Base-by-base conservation (phyloP, 2,113 vertebrate species). In the Gopherus flavomarginatus region DNA sequence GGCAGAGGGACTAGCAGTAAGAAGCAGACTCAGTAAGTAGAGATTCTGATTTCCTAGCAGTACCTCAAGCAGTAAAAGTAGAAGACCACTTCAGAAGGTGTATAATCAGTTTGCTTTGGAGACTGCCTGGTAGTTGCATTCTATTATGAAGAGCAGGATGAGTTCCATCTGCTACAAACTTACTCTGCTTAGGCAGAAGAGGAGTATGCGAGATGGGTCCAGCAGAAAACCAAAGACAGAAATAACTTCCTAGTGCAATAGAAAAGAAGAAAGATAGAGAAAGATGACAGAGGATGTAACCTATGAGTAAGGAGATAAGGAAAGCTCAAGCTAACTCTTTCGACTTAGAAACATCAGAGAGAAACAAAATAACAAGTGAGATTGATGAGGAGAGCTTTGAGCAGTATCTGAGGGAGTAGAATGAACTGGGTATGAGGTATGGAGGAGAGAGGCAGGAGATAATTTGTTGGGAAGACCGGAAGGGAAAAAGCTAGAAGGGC, bases 161-260 rank as follows among this genome's bases (percentile, higher is more conserved):
- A 81, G 78, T 96, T 87, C 83, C 59, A 88, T 90, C 78, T 92
- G 85, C 88, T 83, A 94, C 85, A 35, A 83, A 57, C 59, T 79
- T 87, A 72, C 0, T 47, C 54, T 90, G 4, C 79, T 89, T 88
- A 80, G 13, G 53, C 13, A 59, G 49, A 72, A 57, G 16, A 56
- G 11, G 5, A 93, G 53, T 89, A 84, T 85, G 89, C 0, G 0
- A 85, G 27, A 90, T 52, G 87, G 2, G 7, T 90, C 38, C 52
- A 95, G 65, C 47, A 87, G 80, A 93, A 95, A 91, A 81, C 83
- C 54, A 17, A 13, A 52, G 62, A 86, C 77, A 92, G 47, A 94
- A 92, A 86, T 88, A 86, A 91, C 38, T 92, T 87, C 83, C 47
- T 82, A 62, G 81, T 11, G 81, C 86, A 94, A 86, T 29, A 86